These are phyloP conservation scores for Scaptomyza pallida DNA, from an alignment of 1,140 invertebrate genomes.

Conservation along the genomic window DNA sequence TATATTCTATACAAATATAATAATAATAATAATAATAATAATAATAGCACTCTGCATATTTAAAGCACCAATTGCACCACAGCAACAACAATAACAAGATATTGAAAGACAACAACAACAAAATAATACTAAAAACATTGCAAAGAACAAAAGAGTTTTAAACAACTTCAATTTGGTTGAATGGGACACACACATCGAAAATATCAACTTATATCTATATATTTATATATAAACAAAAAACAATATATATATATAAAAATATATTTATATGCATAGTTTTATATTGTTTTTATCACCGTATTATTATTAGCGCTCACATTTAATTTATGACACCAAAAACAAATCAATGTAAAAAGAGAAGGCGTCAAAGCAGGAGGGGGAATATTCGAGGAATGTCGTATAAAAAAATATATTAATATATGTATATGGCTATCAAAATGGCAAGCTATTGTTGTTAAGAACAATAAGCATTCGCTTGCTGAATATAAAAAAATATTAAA, in stretches of 20 bases:
- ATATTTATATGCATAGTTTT: slow-evolving; percentile 24
- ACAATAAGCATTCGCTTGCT: slow-evolving; percentile 47
- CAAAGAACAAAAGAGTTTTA: slow-evolving; percentile 34
- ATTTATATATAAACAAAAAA: too few relatives aligned
- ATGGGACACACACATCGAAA: slow-evolving; percentile 35
- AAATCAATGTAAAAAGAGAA: slow-evolving; percentile 36
- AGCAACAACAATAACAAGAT: slow-evolving; percentile 38
- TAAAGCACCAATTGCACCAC: slow-evolving; percentile 67
- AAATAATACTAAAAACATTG: slow-evolving; percentile 30
- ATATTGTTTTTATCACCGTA: slow-evolving; percentile 67
- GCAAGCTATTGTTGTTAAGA: slow-evolving; percentile 58
- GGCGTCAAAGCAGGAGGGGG: background rate
- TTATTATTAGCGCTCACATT: slow-evolving; percentile 66
- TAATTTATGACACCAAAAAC: slow-evolving; percentile 49
- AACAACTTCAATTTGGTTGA: slow-evolving; percentile 47
- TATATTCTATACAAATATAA: slow-evolving; percentile 15
- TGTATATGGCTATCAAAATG: background rate
- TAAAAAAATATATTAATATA: background rate
- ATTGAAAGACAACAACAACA: slow-evolving; percentile 8
- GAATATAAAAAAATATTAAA: slow-evolving; percentile 11
- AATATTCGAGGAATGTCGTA: background rate
- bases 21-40: slow-evolving; percentile 11
- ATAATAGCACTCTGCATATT: slow-evolving; percentile 72
- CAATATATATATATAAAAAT: slow-evolving; percentile 1
- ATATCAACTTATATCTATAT: too few relatives aligned